Conservation (phyloP, 2,888 invertebrate genomes). For the Strigamia transsilvanica region DNA sequence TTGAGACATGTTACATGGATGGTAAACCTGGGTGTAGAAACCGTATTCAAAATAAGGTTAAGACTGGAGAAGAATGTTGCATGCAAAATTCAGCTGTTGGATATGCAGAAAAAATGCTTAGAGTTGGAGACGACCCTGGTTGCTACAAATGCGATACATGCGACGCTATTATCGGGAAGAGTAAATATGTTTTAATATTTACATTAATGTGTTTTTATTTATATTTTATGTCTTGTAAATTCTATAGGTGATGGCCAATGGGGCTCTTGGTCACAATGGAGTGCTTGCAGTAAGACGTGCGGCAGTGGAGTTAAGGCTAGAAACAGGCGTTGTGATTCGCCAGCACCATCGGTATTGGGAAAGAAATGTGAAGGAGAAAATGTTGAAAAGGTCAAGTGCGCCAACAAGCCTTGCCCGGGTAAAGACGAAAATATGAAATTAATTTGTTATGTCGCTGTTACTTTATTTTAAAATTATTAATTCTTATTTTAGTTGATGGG, state of each 20-base stretch:
- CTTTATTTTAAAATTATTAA: neutral
- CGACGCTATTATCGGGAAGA: neutral
- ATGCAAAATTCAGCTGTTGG: neutral
- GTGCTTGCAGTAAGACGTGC: too few species aligned
- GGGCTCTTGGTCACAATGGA: too few species aligned
- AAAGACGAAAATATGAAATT: neutral
- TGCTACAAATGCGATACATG: neutral
- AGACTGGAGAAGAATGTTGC: neutral
- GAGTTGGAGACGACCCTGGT: neutral
- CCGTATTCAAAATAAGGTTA: neutral
- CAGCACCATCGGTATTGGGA: neutral
- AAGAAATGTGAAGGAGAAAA: neutral
- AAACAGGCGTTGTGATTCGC: too few species aligned
- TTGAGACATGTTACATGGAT: neutral
- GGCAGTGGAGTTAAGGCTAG: too few species aligned
- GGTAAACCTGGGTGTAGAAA: neutral
- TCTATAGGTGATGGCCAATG: too few species aligned
- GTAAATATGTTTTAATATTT: neutral
- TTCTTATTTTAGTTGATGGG: constrained; percentile 58
- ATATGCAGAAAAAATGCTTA: neutral
- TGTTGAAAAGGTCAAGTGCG: neutral
- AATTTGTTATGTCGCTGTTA: constrained; percentile 58
- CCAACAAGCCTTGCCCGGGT: neutral
- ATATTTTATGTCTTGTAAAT: too few species aligned
- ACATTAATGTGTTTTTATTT: too few species aligned